Evolutionary conservation across 2,113 vertebrate species (phyloP).

Genomic region (Hucho hucho): DNA sequence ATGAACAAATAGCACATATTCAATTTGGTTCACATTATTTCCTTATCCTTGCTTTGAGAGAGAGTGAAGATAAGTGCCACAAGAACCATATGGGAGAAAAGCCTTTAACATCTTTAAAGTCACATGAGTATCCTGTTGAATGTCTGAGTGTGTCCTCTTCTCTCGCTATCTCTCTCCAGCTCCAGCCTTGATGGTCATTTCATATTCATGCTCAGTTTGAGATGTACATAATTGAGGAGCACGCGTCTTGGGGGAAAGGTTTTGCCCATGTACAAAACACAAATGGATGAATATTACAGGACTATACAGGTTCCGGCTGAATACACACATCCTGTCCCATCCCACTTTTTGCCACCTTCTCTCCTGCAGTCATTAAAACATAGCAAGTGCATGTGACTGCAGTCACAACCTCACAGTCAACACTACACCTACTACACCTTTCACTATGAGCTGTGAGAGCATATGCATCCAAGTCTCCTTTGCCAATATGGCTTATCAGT

Average conservation of each 20-base stretch:
- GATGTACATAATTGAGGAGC: slow-evolving; percentile 52
- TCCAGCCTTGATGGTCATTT: slow-evolving; percentile 18
- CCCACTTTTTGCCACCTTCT: neutral
- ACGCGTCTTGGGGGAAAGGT: slow-evolving; percentile 20
- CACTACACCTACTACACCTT: neutral
- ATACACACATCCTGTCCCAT: neutral
- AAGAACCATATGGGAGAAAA: no score
- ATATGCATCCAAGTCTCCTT: neutral
- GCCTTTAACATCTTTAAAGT: neutral
- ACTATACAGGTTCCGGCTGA: slow-evolving; percentile 18
- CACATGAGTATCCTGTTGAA: neutral
- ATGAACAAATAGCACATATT: no score
- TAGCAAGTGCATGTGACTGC: neutral
- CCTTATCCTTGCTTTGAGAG: no score
- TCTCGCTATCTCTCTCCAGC: neutral
- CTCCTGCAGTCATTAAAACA: neutral
- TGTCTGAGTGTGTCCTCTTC: neutral
- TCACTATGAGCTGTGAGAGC: neutral
- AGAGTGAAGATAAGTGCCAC: no score
- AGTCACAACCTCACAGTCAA: neutral
- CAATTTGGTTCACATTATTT: no score
- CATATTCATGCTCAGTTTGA: slow-evolving; percentile 48
- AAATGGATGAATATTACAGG: slow-evolving; percentile 64
- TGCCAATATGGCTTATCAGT: neutral
- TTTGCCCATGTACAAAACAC: slow-evolving; percentile 36